Percentiles rank a stretch among this genome's conserved stretches.
Evolutionary conservation across 2,113 vertebrate species (phyloP).

Genomic region (Rhinolophus ferrumequinum): DNA sequence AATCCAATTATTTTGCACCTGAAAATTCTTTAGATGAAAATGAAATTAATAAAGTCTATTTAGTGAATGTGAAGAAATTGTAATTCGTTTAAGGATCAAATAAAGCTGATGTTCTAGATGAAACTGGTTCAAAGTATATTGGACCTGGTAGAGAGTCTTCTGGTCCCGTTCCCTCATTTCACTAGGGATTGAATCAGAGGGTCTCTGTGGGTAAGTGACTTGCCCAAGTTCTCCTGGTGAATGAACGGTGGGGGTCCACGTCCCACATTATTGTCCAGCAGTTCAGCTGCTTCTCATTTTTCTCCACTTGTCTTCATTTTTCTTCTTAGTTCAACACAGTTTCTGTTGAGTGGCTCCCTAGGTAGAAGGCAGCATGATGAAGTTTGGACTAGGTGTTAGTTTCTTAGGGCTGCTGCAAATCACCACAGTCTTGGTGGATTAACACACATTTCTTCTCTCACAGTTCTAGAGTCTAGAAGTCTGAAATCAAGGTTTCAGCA

Average conservation of each 20-base stretch:
- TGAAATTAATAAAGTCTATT: neutral
- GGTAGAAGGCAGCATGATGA: neutral
- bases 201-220: neutral
- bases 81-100: neutral
- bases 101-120: neutral
- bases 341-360: neutral
- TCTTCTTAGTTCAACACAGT: neutral
- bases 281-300: neutral
- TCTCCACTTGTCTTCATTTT: neutral
- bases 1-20: neutral
- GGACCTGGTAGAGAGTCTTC: neutral
- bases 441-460: neutral
- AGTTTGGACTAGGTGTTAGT: neutral
- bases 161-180: neutral
- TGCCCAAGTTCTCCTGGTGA: neutral
- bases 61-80: neutral
- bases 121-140: neutral
- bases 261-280: neutral
- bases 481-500: neutral
- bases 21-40: conserved; percentile 3
- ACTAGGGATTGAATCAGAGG: neutral
- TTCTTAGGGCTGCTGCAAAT: neutral
- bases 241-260: neutral
- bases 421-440: neutral
- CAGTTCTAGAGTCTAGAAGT: neutral